A percentile compares a stretch with the other conserved stretches of the same genome.
Evolutionary conservation across 2,797 vertebrate genomes (phyloP).

Genomic region (Esox lucius): DNA sequence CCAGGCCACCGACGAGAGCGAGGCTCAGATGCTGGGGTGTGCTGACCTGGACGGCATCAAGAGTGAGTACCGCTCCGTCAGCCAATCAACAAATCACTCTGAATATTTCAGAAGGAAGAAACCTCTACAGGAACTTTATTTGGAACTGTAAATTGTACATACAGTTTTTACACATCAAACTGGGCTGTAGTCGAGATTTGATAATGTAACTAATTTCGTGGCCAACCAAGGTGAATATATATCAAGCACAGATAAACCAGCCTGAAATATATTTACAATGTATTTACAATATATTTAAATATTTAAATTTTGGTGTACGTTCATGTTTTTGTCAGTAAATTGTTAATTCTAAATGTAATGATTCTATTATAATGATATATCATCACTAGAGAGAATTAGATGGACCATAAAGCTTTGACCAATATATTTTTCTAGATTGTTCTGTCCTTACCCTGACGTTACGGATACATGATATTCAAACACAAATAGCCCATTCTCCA

Average conservation of each 20-base stretch:
- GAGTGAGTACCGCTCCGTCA: slow-evolving; percentile 74
- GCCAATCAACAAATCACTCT: not conserved
- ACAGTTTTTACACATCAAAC: no score
- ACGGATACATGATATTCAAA: not conserved
- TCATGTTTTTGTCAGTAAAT: not conserved
- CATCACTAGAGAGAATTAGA: not conserved
- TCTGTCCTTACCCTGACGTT: not conserved
- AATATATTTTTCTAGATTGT: not conserved
- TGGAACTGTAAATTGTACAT: no score
- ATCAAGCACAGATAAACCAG: no score
- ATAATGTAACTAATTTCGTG: no score
- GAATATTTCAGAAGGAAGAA: not conserved
- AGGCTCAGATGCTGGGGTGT: slow-evolving; percentile 88
- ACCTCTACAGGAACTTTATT: not conserved
- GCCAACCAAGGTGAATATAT: no score
- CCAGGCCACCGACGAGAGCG: slow-evolving; percentile 89
- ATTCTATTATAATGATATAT: no score
- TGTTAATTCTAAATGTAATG: no score
- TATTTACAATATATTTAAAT: not conserved
- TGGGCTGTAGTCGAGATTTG: no score
- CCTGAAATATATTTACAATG: no score
- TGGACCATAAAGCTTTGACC: not conserved
- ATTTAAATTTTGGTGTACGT: not conserved
- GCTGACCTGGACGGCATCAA: slow-evolving; percentile 95
- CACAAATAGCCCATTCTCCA: not conserved